Percentiles rank a stretch among this genome's conserved stretches.
Evolutionary conservation across 1,140 invertebrate genomes (phyloP).

Genomic region (Pectinophora gossypiella): DNA sequence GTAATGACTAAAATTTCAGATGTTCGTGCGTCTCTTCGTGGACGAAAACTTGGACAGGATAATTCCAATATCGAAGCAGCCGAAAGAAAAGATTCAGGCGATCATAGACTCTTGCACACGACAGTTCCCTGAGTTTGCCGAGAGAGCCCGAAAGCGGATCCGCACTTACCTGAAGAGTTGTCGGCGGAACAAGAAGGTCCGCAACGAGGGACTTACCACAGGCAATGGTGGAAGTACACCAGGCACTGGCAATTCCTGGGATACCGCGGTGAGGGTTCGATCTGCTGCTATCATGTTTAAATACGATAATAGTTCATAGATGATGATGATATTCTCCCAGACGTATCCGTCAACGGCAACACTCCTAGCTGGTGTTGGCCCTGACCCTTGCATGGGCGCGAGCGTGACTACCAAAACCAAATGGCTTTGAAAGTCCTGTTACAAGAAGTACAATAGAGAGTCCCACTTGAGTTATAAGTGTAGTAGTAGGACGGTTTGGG

Average conservation of each 20-base stretch:
- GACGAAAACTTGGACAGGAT: constrained; percentile 97
- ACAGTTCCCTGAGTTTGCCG: constrained; percentile 97
- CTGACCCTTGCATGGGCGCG: too few species aligned
- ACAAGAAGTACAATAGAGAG: too few species aligned
- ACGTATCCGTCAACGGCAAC: too few species aligned
- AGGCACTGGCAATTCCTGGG: constrained; percentile 58
- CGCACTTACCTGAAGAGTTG: constrained; percentile 97
- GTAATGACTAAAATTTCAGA: constrained; percentile 84
- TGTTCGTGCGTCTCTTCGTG: constrained; percentile 97
- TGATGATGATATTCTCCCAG: too few species aligned
- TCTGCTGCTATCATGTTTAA: too few species aligned
- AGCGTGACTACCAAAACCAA: too few species aligned
- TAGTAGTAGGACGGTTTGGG: too few species aligned
- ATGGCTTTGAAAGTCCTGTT: too few species aligned
- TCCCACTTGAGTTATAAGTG: too few species aligned
- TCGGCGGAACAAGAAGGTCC: constrained; percentile 93
- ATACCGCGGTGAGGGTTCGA: constrained; percentile 72
- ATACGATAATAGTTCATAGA: too few species aligned
- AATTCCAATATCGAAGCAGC: constrained; percentile 97
- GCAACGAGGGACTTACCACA: constrained; percentile 77
- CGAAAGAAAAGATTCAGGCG: constrained; percentile 98
- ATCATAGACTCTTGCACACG: constrained; percentile 97
- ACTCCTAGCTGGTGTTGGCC: too few species aligned
- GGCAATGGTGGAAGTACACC: constrained; percentile 49
- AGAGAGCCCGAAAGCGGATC: constrained; percentile 94